Evolutionary conservation across 2,797 vertebrate species (phyloP).

Genomic region (Bovichtus variegatus): DNA sequence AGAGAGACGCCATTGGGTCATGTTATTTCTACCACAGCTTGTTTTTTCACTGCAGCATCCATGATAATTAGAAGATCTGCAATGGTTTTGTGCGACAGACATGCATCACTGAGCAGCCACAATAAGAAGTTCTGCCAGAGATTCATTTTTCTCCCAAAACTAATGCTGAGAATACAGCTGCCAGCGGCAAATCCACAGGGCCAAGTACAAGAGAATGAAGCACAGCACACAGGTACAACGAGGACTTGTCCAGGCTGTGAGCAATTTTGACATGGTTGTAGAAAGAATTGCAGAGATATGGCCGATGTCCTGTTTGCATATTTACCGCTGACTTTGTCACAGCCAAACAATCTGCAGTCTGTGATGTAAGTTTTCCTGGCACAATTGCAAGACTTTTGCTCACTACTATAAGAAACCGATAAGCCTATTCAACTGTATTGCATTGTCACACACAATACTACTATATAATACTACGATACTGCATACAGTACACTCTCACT

Average conservation of each 20-base stretch:
- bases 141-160: constrained; percentile 48
- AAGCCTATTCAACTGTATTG: constrained; percentile 18
- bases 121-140: constrained; percentile 49
- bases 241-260: constrained; percentile 49
- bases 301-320: constrained; percentile 45
- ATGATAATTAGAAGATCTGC: constrained; percentile 73
- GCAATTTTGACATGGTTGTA: constrained; percentile 42
- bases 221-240: constrained; percentile 41
- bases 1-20: constrained; percentile 69
- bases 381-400: constrained; percentile 31
- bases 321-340: constrained; percentile 57
- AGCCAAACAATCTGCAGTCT: constrained; percentile 13
- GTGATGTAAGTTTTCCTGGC: constrained; percentile 43
- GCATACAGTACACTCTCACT: neutral
- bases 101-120: constrained; percentile 65
- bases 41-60: constrained; percentile 66
- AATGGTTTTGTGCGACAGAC: constrained; percentile 58
- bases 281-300: constrained; percentile 39
- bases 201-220: constrained; percentile 36
- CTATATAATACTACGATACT: too few relatives aligned
- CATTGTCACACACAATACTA: constrained; percentile 32
- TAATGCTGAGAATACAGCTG: constrained; percentile 56
- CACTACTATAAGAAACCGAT: constrained; percentile 8
- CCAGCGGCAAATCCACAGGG: constrained; percentile 53
- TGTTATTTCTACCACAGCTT: constrained; percentile 66